Evolutionary conservation across 2,113 vertebrate species (phyloP), one percentile per base, ranked within the genome.

Genomic region (Vanacampus margaritifer): DNA sequence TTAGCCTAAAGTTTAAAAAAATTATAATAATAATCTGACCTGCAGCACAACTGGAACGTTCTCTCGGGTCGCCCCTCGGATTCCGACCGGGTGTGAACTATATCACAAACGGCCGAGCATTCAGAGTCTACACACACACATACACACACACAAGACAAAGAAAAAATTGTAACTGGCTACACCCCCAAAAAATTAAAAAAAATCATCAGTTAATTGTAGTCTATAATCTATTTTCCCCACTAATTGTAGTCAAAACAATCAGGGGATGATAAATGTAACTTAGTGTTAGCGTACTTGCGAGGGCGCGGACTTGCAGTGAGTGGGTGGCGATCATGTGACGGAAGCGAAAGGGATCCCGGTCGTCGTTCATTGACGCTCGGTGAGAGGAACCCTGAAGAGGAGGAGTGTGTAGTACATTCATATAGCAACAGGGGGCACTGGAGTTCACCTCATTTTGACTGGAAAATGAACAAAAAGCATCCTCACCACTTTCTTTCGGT

Each of bases 301-400:
- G 78, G 0, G 93, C 80, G 16, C 95, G 94, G 67, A 98, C 89
- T 89, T 98, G 97, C 74, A 99, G 91, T 3, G 95, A 94, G 53
- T 98, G 94, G 0, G 95, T 90, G 7, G 97, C 93, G 77, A 99
- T 96, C 97, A 98, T 98, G 89, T 99, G 95, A 41, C 96, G 94
- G 41, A 98, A 98, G 1, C 95, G 94, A 85, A 98, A 95, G 0
- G 94, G 95, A 78, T 97, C 96, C 85, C 89, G 94, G 70, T 99
- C 96, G 43, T 98, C 96, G 0, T 84, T 91, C 70, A 96, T 91
- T 0, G 95, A 95, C 1, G 84, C 88, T 28, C 95, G 90, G 57
- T 99, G 96, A 24, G 96, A 94, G 28, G 88, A 91, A 23, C 95
- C 95, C 97, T 99, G 85, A 35, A 37, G 56, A 71, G 68, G 61